Evolutionary conservation across 2,113 vertebrate genomes (phyloP).

Genomic region (Eulemur rufifrons): DNA sequence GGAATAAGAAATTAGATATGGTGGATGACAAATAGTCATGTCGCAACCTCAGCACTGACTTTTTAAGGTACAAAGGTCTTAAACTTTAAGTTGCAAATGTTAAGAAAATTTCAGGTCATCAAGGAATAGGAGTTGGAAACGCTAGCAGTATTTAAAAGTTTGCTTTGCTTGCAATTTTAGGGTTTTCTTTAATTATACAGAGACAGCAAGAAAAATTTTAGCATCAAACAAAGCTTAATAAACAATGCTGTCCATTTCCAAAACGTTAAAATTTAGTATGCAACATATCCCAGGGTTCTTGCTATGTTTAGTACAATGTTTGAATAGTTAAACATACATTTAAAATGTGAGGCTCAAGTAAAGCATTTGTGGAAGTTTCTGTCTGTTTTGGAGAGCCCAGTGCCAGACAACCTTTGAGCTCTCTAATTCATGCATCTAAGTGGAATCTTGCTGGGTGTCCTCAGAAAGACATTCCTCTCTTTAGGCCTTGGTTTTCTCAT

Average conservation of each 20-base stretch:
- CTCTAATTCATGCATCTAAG: neutral
- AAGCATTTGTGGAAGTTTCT: neutral
- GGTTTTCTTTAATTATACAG: neutral
- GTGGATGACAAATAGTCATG: neutral
- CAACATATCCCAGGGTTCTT: neutral
- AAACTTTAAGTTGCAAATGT: constrained; percentile 26
- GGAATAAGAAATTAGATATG: neutral
- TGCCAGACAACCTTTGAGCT: neutral
- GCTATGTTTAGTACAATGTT: neutral
- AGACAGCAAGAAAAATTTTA: neutral
- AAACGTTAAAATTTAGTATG: neutral
- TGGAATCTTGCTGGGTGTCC: neutral
- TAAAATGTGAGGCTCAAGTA: neutral
- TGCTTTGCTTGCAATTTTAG: neutral
- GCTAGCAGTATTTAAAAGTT: neutral
- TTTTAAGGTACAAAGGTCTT: neutral
- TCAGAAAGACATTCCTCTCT: neutral
- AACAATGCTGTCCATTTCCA: neutral
- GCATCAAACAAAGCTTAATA: neutral
- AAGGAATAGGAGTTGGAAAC: neutral
- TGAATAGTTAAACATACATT: neutral
- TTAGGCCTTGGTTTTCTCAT: neutral
- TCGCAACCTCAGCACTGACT: neutral
- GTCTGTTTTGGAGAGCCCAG: neutral
- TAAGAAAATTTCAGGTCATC: neutral